Evolutionary conservation across 2,888 invertebrate genomes (phyloP).

Genomic region (Pemphredon lugubris): DNA sequence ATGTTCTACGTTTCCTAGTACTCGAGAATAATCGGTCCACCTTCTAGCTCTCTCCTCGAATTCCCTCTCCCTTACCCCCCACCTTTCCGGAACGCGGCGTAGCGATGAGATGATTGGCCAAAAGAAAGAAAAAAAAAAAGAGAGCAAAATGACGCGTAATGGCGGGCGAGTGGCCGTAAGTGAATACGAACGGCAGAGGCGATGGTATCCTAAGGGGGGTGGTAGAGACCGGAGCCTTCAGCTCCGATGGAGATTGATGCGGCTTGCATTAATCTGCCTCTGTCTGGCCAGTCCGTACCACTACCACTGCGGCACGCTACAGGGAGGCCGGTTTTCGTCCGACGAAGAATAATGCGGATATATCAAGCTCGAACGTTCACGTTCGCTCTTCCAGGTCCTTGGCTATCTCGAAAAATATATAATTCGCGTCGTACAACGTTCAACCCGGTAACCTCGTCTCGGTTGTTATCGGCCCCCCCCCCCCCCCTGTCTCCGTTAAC

Average conservation of each 20-base stretch:
- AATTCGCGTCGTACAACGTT: conserved; percentile 27
- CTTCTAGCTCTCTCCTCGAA: neutral
- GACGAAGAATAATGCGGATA: conserved; percentile 69
- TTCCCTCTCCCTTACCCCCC: too few species aligned
- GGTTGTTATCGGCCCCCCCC: conserved; percentile 51
- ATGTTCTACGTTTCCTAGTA: conserved; percentile 1
- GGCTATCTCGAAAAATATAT: conserved; percentile 23
- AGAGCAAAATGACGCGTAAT: conserved; percentile 41
- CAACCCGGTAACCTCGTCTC: conserved; percentile 40
- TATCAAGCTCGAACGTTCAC: conserved; percentile 47
- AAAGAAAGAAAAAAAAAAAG: too few species aligned
- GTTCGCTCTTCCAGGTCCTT: conserved; percentile 1
- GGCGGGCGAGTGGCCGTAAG: conserved; percentile 46
- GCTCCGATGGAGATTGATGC: conserved; percentile 74
- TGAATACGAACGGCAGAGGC: conserved; percentile 53
- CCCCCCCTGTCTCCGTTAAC: conserved; percentile 31
- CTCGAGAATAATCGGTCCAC: conserved; percentile 27
- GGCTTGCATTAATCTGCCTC: conserved; percentile 71
- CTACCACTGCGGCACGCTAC: conserved; percentile 8
- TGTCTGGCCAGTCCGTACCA: conserved; percentile 53
- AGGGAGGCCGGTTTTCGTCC: conserved; percentile 27
- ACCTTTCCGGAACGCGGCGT: neutral
- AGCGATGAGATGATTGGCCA: conserved; percentile 28
- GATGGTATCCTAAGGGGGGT: conserved; percentile 50
- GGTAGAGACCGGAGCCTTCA: conserved; percentile 64